Base-by-base conservation (phyloP, 1,140 invertebrate genomes). In the Hylaeus volcanicus region DNA sequence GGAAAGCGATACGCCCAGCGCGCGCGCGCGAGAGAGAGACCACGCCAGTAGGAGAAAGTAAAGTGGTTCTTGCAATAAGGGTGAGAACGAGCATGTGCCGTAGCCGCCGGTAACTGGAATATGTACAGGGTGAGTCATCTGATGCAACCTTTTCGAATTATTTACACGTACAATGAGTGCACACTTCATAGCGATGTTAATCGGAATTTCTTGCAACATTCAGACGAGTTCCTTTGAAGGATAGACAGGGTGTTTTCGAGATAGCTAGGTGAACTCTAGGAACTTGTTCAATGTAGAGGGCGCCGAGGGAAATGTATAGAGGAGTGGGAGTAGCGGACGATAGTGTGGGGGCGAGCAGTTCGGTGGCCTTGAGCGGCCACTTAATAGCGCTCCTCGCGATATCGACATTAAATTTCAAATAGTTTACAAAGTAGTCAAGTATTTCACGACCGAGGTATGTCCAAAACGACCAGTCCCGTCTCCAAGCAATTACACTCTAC, bases 61-160 rank as follows among this genome's bases (percentile, higher is more conserved):
- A 84, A 85, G 81, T 87, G 85, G 74, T 88, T 86, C 85, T 79
- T 65, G 85, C 87, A 88, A 88, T 88, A 88, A 88, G 88, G 88
- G 87, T 88, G 88, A 88, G 88, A 88, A 88, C 82, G 87, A 85
- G 88, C 88, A 88, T 88, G 88, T 88, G 88, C 85, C 75, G 60
- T 60, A 65, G 78, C 75, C 74, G 66, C 81, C 77, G 85, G 86
- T 80, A 81, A 73, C 45, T 70, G 71, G 56, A 73, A 79, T 86
- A 69, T 51, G 2, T 81, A 82, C 75, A 37, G 58, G 64, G 58
- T 74, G 64, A 51, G 45, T 61, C 39, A 55, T 5, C 55, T 61
- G 45, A 15, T 26, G 2, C 61, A 5, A 14, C 4, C 8, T 3
- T 6, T 55, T 72, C 3, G 3, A 69, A 37, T 56, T 69, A 45